phyloP scores from a whole-genome alignment of 2,888 invertebrate species.

The Chrysopilus asiliformis region DNA sequence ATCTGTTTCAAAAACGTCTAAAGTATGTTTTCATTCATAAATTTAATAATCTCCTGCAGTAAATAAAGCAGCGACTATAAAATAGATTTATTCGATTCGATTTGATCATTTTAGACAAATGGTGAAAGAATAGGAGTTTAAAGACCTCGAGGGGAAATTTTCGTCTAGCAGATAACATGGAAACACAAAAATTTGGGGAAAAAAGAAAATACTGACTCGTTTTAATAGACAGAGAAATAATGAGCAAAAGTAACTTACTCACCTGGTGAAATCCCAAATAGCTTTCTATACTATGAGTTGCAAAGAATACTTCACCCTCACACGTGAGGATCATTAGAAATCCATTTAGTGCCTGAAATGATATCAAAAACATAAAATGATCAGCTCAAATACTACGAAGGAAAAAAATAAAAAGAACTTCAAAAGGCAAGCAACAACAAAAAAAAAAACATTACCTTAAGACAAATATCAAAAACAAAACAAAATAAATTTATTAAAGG shows the following conservation, averaged over 20 bases:
- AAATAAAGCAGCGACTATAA: no score
- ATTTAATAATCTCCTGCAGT: no score
- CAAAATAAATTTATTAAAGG: no score
- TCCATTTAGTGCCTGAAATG: conserved; percentile 88
- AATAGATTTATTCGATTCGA: no score
- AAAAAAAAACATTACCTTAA: background rate
- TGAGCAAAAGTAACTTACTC: conserved; percentile 29
- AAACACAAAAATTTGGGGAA: background rate
- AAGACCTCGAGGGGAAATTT: no score
- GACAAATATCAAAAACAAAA: no score
- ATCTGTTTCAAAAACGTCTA: no score
- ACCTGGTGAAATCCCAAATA: conserved; percentile 99
- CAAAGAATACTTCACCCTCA: conserved; percentile 99
- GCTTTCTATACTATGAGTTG: conserved; percentile 98
- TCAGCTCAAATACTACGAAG: conserved; percentile 21
- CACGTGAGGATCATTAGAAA: conserved; percentile 98
- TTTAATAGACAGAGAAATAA: no score
- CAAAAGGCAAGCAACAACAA: background rate
- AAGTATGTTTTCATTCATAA: no score
- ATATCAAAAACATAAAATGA: conserved; percentile 4
- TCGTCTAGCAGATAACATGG: background rate
- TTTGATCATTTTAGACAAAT: no score
- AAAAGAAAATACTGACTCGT: background rate
- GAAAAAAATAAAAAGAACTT: background rate
- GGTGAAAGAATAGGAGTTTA: no score